Conservation (phyloP, 2,113 vertebrate genomes). For the Carettochelys insculpta region DNA sequence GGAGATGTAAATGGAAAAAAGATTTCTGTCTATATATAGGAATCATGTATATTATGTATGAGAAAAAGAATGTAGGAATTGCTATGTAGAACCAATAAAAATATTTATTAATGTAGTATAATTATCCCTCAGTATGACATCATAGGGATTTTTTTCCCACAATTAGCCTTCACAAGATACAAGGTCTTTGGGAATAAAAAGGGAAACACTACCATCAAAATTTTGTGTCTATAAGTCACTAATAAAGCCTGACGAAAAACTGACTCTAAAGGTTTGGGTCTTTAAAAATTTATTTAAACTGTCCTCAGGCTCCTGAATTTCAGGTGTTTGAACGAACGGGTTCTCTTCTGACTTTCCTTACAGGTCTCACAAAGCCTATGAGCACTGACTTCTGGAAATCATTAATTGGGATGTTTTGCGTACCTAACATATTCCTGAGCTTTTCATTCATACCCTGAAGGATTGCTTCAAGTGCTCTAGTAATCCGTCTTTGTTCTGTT, state of each 20-base stretch:
- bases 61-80: background rate
- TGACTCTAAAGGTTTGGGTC: background rate
- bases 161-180: background rate
- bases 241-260: background rate
- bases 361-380: background rate
- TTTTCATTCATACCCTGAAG: background rate
- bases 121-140: background rate
- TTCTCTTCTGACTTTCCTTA: background rate
- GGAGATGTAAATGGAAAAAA: background rate
- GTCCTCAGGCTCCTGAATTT: background rate
- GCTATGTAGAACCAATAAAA: background rate
- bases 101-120: background rate
- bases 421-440: background rate
- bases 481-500: background rate
- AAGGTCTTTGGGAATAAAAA: background rate
- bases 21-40: background rate
- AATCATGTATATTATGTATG: background rate
- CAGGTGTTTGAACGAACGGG: background rate
- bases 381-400: background rate
- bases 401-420: background rate
- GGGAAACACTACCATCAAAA: background rate
- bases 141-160: background rate
- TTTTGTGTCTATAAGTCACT: background rate
- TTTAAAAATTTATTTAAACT: background rate
- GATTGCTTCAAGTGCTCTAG: background rate